phyloP scores from a whole-genome alignment of 2,797 vertebrate genomes.

The Lerista edwardsae region DNA sequence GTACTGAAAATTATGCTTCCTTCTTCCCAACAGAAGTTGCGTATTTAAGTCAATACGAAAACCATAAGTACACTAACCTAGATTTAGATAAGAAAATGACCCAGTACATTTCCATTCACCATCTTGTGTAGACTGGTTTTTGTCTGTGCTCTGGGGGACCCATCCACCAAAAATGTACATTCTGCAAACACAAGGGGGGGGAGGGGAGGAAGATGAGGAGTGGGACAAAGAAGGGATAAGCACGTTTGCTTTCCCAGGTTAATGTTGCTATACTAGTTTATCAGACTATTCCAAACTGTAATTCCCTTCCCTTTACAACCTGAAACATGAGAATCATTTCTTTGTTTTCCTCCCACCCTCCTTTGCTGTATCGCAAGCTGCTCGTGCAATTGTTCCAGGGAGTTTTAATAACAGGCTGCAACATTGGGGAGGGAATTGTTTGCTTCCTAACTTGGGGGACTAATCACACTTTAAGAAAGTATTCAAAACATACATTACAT shows the following conservation, averaged over 20 bases:
- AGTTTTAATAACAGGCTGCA: neutral
- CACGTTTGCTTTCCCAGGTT: slow-evolving; percentile 47
- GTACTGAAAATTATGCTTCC: neutral
- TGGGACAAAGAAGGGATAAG: slow-evolving; percentile 44
- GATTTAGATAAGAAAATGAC: slow-evolving; percentile 89
- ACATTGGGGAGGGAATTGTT: neutral
- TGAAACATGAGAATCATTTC: neutral
- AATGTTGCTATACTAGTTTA: slow-evolving; percentile 43
- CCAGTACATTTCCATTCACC: slow-evolving; percentile 92
- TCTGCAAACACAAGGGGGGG: slow-evolving; percentile 73
- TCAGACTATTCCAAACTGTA: slow-evolving; percentile 36
- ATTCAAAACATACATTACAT: neutral
- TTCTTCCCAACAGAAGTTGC: slow-evolving; percentile 20
- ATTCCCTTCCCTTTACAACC: slow-evolving; percentile 7
- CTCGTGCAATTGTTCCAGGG: neutral
- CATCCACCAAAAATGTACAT: slow-evolving; percentile 98
- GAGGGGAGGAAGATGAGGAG: slow-evolving; percentile 21
- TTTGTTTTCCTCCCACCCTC: slow-evolving; percentile 11
- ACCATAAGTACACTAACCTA: slow-evolving; percentile 83
- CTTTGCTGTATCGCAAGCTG: neutral
- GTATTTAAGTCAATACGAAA: slow-evolving; percentile 44
- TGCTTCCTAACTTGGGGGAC: neutral
- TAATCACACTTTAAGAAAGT: neutral
- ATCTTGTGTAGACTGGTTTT: slow-evolving; percentile 76
- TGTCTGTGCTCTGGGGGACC: slow-evolving; percentile 85